Conservation (phyloP, 2,113 vertebrate species). For the Dasyprocta punctata region DNA sequence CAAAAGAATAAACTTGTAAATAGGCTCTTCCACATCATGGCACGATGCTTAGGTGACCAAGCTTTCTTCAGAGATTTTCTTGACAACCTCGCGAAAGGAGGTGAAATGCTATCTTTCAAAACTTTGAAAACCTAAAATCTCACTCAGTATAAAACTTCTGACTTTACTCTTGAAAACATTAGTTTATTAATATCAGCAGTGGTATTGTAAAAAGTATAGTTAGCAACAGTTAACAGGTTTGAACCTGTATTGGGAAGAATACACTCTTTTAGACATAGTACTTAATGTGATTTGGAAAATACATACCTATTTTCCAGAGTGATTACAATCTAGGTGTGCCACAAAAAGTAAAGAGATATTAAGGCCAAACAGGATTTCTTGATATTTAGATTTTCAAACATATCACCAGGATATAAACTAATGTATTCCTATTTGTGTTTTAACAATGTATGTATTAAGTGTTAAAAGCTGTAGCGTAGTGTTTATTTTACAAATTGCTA, state of each 20-base stretch:
- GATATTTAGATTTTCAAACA: conserved; percentile 37
- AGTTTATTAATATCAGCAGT: neutral
- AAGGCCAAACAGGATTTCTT: neutral
- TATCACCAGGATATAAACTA: neutral
- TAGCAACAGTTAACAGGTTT: neutral
- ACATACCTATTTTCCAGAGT: neutral
- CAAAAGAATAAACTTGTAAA: neutral
- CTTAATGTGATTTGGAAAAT: neutral
- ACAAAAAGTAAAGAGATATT: neutral
- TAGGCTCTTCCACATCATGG: conserved; percentile 7
- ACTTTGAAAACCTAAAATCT: conserved; percentile 33
- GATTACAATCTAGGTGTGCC: neutral
- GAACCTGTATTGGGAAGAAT: neutral
- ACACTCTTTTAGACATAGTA: neutral
- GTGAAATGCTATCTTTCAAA: neutral
- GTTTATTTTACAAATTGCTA: neutral
- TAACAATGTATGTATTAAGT: neutral
- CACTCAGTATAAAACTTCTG: neutral
- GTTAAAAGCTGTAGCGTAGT: neutral
- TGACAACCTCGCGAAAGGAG: neutral
- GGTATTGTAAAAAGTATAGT: conserved; percentile 16
- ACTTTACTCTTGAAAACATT: conserved; percentile 40
- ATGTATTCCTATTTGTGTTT: neutral
- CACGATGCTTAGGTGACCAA: neutral
- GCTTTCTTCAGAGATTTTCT: conserved; percentile 36